Conservation (phyloP, 1,140 invertebrate genomes). For the Camponotus vicinus region DNA sequence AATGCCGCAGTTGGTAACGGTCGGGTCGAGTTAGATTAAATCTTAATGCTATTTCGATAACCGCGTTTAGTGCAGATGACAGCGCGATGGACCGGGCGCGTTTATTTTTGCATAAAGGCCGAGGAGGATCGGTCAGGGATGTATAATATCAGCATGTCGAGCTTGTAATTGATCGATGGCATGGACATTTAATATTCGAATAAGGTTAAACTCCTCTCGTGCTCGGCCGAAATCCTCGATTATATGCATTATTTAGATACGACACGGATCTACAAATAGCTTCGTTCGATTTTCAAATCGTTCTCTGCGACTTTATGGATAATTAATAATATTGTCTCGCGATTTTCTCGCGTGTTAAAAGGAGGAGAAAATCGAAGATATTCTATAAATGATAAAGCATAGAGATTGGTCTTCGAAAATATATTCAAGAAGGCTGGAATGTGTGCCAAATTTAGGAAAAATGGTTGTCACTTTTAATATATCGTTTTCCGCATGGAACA, state of each 20-base stretch:
- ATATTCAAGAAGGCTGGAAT: neutral
- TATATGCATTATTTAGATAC: conserved; percentile 44
- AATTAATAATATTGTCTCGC: conserved; percentile 18
- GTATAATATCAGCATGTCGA: conserved; percentile 26
- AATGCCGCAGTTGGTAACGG: neutral
- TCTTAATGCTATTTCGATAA: conserved; percentile 64
- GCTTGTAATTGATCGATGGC: conserved; percentile 26
- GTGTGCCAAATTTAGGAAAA: neutral
- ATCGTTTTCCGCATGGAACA: neutral
- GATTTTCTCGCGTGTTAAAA: neutral
- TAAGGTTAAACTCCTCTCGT: conserved; percentile 18
- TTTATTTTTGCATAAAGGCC: conserved; percentile 43
- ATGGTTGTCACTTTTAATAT: neutral
- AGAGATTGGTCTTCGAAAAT: neutral
- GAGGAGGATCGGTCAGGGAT: neutral
- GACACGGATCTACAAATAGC: conserved; percentile 34
- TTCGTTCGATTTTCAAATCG: neutral
- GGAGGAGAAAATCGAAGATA: neutral
- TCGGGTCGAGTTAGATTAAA: neutral
- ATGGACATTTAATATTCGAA: conserved; percentile 29
- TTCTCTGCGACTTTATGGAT: neutral
- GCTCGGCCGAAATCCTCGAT: conserved; percentile 19
- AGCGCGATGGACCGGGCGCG: neutral
- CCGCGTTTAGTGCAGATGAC: conserved; percentile 32
- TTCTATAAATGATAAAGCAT: neutral